Conservation (phyloP, 2,888 invertebrate species). For the Drosophila anceps region DNA sequence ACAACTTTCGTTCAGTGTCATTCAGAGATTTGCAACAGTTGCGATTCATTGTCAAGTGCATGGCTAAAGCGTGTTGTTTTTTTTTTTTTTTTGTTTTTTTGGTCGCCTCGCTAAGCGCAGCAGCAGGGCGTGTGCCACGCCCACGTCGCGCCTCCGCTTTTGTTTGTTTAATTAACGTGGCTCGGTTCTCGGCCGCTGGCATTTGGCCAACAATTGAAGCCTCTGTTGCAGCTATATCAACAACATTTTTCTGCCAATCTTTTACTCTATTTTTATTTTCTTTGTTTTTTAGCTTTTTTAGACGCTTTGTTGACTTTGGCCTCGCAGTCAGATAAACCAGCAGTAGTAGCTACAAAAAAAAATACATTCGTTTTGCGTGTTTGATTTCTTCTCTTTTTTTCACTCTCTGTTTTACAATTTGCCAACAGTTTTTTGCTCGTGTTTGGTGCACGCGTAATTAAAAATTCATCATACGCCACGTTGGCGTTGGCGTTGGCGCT, state of each 20-base stretch:
- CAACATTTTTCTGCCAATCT: conserved; percentile 31
- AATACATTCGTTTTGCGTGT: conserved; percentile 42
- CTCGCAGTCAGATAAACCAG: conserved; percentile 40
- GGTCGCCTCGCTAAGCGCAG: conserved; percentile 11
- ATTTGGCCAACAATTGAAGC: conserved; percentile 59
- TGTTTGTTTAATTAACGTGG: conserved; percentile 67
- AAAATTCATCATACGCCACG: conserved; percentile 79
- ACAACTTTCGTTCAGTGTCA: conserved; percentile 32
- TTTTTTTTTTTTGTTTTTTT: too few species aligned
- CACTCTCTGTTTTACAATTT: conserved; percentile 54
- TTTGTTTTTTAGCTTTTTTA: conserved; percentile 20
- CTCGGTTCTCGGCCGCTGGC: conserved; percentile 47
- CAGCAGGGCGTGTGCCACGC: neutral
- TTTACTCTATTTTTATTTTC: neutral
- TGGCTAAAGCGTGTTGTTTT: conserved; percentile 19
- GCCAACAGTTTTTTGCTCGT: conserved; percentile 36
- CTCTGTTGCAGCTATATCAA: conserved; percentile 48
- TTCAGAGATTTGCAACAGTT: conserved; percentile 17
- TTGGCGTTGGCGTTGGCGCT: conserved; percentile 33
- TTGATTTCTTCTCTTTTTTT: conserved; percentile 5
- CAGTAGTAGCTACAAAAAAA: conserved; percentile 10
- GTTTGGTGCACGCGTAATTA: conserved; percentile 66
- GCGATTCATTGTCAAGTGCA: conserved; percentile 56
- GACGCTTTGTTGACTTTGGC: conserved; percentile 17
- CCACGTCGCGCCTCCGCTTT: conserved; percentile 4